Evolutionary conservation across 2,888 invertebrate species (phyloP).

Genomic region (Phaonia tiefii): DNA sequence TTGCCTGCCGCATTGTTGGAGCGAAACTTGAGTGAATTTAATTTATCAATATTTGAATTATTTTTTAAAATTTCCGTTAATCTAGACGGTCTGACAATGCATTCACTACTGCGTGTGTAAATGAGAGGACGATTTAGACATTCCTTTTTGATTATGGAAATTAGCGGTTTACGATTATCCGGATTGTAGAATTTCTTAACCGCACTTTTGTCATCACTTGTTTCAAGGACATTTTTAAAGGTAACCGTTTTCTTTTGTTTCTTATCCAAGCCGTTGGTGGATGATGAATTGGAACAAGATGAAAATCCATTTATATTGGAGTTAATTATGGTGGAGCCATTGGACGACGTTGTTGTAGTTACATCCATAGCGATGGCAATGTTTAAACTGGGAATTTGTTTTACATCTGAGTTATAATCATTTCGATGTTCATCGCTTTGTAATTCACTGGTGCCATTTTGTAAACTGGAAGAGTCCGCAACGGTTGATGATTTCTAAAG

Average conservation of each 20-base stretch:
- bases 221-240: constrained; percentile 84
- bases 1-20: constrained; percentile 57
- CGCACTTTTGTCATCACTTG: constrained; percentile 84
- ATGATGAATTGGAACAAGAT: constrained; percentile 37
- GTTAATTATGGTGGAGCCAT: constrained; percentile 16
- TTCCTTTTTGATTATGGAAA: constrained; percentile 85
- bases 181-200: constrained; percentile 83
- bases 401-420: constrained; percentile 39
- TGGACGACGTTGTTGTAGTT: constrained; percentile 1
- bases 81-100: constrained; percentile 84
- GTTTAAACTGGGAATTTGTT: constrained; percentile 47
- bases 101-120: constrained; percentile 82
- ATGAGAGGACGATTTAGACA: constrained; percentile 83
- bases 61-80: constrained; percentile 84
- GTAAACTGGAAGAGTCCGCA: background rate
- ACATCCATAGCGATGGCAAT: constrained; percentile 54
- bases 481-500: constrained; percentile 37
- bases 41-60: constrained; percentile 81
- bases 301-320: background rate
- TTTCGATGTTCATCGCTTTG: constrained; percentile 30
- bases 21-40: constrained; percentile 79
- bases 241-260: constrained; percentile 84
- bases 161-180: constrained; percentile 83
- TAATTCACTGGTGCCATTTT: constrained; percentile 56
- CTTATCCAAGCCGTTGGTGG: constrained; percentile 42